Base-by-base conservation (phyloP, 2,113 vertebrate species). In the Lamprotornis superbus region DNA sequence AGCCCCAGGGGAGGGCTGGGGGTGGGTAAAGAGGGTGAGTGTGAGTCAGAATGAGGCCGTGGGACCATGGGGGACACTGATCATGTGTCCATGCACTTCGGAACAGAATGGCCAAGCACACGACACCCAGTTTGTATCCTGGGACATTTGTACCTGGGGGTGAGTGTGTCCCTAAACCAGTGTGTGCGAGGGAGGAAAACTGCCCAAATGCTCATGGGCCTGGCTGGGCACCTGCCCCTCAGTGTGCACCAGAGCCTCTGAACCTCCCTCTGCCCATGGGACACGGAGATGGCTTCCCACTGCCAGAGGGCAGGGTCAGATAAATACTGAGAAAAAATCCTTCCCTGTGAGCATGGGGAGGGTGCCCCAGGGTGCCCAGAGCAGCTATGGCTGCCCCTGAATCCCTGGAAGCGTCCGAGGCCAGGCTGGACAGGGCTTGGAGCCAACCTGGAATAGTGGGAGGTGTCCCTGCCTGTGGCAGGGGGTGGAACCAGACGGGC, bases 321-420 rank as follows among this genome's bases (percentile, higher is more conserved):
- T 24, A 5, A 18, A 74, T 17, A 28, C 1, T 0, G 3, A 28
- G 28, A 14, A 23, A 12, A n/a, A 52, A 44, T 17, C 1, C n/a
- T n/a, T 39, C 53, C 30, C n/a, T 9, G 9, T 8, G 46, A 68
- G 53, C 6, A 21, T 25, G 78, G 7, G 0, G 2, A 33, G 35
- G 22, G 13, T 42, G 40, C 14, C 20, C n/a, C 39, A 40, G 13
- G 57, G 47, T 46, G 44, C 28, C 60, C 53, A 75, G 69, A 46
- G 28, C 1, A 60, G 24, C 44, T 74, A 44, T 23, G 68, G 52
- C 59, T 89, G 68, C 21, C 20, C 33, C 20, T 21, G n/a, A 11
- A 22, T 15, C 61, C 79, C 70, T 69, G 70, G 30, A 3, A 47
- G 11, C 19, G 70, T 8, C 10, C 53, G 21, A 40, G n/a, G 69